These are phyloP conservation scores for Drosophila neocordata DNA, from an alignment of 1,140 invertebrate genomes.

Conservation along the genomic window DNA sequence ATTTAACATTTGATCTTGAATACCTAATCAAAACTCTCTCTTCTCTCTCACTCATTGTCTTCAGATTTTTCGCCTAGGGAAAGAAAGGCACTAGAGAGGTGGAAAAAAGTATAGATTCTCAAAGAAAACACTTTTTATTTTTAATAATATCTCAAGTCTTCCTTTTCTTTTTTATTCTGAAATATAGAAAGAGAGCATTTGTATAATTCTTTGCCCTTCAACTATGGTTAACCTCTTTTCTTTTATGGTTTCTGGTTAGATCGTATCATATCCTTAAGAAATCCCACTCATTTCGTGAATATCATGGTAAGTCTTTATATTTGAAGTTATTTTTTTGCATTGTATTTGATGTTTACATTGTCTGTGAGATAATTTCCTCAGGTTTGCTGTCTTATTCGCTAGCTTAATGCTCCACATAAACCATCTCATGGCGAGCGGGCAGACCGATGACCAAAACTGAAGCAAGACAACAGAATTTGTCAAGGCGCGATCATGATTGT, in stretches of 20 bases:
- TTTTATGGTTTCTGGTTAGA: background rate
- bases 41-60: no score
- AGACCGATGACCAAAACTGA: slow-evolving; percentile 45
- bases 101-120: no score
- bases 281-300: slow-evolving; percentile 8
- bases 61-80: no score
- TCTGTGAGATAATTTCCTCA: slow-evolving; percentile 34
- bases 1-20: no score
- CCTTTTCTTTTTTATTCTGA: no score
- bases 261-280: background rate
- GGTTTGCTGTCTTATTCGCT: slow-evolving; percentile 24
- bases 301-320: background rate
- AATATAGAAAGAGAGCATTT: no score
- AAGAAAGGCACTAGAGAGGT: no score
- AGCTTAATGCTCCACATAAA: slow-evolving; percentile 60
- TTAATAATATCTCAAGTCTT: no score
- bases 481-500: slow-evolving; percentile 75
- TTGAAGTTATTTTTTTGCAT: background rate
- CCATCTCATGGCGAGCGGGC: slow-evolving; percentile 38
- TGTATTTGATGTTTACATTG: slow-evolving; percentile 26
- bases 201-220: no score
- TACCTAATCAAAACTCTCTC: no score
- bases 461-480: slow-evolving; percentile 80
- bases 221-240: background rate
- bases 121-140: no score